Conservation (phyloP, 2,797 vertebrate genomes). For the Bradypodion pumilum region DNA sequence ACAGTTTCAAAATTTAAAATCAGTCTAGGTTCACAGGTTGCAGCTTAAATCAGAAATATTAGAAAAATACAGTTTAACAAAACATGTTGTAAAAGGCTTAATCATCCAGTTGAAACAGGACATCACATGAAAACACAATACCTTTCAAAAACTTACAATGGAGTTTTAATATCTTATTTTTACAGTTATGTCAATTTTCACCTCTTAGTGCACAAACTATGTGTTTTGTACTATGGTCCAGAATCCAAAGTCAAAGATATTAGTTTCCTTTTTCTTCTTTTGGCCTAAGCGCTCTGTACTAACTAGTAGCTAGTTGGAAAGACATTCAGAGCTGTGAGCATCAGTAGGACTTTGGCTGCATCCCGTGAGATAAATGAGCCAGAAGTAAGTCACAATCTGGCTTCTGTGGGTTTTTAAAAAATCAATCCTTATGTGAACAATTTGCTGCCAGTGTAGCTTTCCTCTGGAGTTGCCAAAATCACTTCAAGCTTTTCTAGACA, state of each 20-base stretch:
- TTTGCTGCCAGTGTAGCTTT: not conserved
- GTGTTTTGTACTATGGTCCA: not conserved
- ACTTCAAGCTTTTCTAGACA: not conserved
- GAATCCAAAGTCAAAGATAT: not conserved
- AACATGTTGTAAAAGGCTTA: too few species aligned
- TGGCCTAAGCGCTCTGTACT: constrained; percentile 16
- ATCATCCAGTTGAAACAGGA: too few species aligned
- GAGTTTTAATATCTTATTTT: too few species aligned
- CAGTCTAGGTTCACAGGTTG: too few species aligned
- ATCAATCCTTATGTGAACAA: not conserved
- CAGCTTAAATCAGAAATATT: too few species aligned
- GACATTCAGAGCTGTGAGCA: not conserved
- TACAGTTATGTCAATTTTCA: too few species aligned
- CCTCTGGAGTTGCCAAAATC: not conserved
- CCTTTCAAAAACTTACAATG: too few species aligned
- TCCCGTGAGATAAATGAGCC: not conserved
- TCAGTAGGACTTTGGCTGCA: not conserved
- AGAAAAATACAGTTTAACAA: too few species aligned
- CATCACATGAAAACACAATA: too few species aligned
- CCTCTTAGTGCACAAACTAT: not conserved
- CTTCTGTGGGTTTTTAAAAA: not conserved
- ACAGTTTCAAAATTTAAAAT: too few species aligned
- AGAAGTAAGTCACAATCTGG: not conserved
- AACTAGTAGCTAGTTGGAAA: not conserved
- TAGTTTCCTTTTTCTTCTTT: constrained; percentile 57